Evolutionary conservation across 2,888 invertebrate genomes (phyloP), one percentile per base, ranked within the genome.

Genomic region (Lithophane leautieri): DNA sequence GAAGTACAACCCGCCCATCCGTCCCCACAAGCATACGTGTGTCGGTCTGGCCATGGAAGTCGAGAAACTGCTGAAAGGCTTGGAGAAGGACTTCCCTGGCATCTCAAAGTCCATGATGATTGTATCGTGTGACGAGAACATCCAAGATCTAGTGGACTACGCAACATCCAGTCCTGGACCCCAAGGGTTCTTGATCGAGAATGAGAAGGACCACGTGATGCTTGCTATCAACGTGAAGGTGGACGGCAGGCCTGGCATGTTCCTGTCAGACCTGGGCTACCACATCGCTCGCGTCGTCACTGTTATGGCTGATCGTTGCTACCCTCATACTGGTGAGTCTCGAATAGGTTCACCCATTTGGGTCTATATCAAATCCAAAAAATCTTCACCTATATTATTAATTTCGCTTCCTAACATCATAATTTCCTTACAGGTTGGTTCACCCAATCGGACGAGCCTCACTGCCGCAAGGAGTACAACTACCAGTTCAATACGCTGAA

Each of bases 101-200:
- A 97, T 98, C 89, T 98, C 98, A 8, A 97, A 97, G 84, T 96
- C 98, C 74, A 95, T 97, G 90, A 97, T 97, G 92, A 95, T 99
- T 90, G 98, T 98, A 67, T 99, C 99, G 4, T 99, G 99, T 90
- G 99, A 99, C 93, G 99, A 99, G 96, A 98, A 98, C 89, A 97
- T 98, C 66, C 97, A 97, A 86, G 97, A 97, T 79, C 93, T 97
- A 71, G 91, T 94, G 63, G 97, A 97, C 83, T 98, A 98, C 86
- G 96, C 97, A 4, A 97, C 97, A 42, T 97, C 97, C 68, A 97
- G 97, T 86, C 97, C 97, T 60, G 97, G 97, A 62, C 96, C 97
- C 22, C 97, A 97, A 83, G 95, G 96, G 8, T 97, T 97, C 80
- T 95, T 97, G 69, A 97, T 97, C 78, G 97, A 97, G 85, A 97